These are phyloP conservation scores for Sinodicranocentrus sp. DNA, from an alignment of 2,888 invertebrate genomes.

Conservation along the genomic window DNA sequence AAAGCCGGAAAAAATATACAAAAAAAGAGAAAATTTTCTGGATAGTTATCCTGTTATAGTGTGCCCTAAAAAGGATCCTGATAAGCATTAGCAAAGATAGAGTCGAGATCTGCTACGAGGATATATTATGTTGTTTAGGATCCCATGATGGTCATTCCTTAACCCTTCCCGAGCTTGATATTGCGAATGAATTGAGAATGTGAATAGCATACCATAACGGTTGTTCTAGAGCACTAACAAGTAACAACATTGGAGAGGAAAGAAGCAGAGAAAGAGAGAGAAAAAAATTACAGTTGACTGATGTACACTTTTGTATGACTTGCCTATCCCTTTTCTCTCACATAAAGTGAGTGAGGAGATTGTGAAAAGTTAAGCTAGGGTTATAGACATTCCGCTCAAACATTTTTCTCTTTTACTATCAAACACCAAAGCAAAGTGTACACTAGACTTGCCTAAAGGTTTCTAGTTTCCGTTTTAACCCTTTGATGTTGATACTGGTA, in stretches of 20 bases:
- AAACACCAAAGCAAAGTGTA: too few species aligned
- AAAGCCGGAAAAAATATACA: background rate
- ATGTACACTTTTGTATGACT: slow-evolving; percentile 9
- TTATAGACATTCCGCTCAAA: background rate
- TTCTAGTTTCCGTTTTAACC: too few species aligned
- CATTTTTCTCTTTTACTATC: too few species aligned
- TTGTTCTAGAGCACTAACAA: background rate
- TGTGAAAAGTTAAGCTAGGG: background rate
- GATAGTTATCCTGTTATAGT: background rate
- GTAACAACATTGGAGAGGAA: slow-evolving; percentile 2
- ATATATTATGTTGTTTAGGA: slow-evolving; percentile 43
- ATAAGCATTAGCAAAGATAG: background rate
- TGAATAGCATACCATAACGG: slow-evolving; percentile 41
- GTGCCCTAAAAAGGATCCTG: slow-evolving; percentile 4
- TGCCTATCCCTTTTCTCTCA: background rate
- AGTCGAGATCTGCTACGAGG: background rate
- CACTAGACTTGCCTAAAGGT: too few species aligned
- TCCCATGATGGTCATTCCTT: slow-evolving; percentile 64
- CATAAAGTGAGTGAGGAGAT: background rate
- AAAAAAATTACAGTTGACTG: slow-evolving; percentile 28
- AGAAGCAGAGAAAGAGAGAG: slow-evolving; percentile 29
- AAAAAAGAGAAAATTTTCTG: background rate
- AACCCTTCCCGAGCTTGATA: slow-evolving; percentile 58
- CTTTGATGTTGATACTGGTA: too few species aligned
- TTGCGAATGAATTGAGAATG: slow-evolving; percentile 60